Evolutionary conservation across 1,140 invertebrate species (phyloP).

Genomic region (Temnothorax curvispinosus): DNA sequence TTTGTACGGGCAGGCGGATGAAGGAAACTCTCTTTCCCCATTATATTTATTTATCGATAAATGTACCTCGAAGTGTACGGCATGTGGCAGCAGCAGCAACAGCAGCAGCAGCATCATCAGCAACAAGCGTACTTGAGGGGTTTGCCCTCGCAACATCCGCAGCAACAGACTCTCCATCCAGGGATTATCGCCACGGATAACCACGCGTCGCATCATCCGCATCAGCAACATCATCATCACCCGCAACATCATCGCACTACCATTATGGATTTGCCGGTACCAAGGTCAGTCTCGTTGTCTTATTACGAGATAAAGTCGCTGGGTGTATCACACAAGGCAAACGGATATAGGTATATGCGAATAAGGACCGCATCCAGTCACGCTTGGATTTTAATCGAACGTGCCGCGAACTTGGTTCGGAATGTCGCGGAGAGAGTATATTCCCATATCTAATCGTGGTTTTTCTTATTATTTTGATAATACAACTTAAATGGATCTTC

Average conservation of each 20-base stretch:
- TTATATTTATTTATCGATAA: slow-evolving; percentile 53
- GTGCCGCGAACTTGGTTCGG: not conserved
- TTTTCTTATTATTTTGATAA: not conserved
- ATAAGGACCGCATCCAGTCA: not conserved
- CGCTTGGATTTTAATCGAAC: slow-evolving; percentile 1
- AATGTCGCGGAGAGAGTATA: not conserved
- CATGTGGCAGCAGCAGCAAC: slow-evolving; percentile 75
- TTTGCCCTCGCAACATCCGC: slow-evolving; percentile 64
- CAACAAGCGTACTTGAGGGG: slow-evolving; percentile 68
- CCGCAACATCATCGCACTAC: slow-evolving; percentile 47
- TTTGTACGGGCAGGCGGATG: slow-evolving; percentile 56
- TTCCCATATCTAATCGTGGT: not conserved
- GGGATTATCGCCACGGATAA: slow-evolving; percentile 53
- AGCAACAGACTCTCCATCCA: slow-evolving; percentile 54
- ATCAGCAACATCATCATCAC: slow-evolving; percentile 54
- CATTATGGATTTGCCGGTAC: slow-evolving; percentile 65
- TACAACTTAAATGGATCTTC: not conserved
- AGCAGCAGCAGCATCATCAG: slow-evolving; percentile 68
- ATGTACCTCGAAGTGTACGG: slow-evolving; percentile 14
- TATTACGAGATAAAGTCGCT: slow-evolving; percentile 58
- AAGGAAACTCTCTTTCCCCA: not conserved
- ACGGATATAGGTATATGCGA: slow-evolving; percentile 11
- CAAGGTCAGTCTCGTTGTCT: slow-evolving; percentile 74
- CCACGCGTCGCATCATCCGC: slow-evolving; percentile 30
- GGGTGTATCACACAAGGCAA: slow-evolving; percentile 33